Evolutionary conservation across 1,140 invertebrate genomes (phyloP).

Genomic region (Drosophila rhopaloa): DNA sequence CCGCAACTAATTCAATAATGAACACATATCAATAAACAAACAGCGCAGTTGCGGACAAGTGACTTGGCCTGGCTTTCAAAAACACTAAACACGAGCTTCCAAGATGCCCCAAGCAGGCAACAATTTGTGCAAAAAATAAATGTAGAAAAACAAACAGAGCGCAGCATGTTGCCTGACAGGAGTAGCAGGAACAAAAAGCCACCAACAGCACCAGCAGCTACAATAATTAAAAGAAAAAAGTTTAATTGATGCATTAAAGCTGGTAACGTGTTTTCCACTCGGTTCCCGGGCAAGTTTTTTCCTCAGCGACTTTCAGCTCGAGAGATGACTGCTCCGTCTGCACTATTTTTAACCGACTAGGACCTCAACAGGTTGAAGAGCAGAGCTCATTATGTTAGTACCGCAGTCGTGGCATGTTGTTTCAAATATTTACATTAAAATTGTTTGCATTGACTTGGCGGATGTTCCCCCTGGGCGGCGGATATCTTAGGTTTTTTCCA

Average conservation of each 20-base stretch:
- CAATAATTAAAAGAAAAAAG: constrained; percentile 78
- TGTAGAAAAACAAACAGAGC: constrained; percentile 52
- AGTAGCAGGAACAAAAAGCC: constrained; percentile 76
- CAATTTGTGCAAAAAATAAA: constrained; percentile 54
- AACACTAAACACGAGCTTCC: constrained; percentile 58
- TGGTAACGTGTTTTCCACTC: constrained; percentile 77
- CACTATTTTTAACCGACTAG: constrained; percentile 74
- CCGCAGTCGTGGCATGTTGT: constrained; percentile 40
- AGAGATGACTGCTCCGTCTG: constrained; percentile 34
- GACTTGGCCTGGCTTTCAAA: constrained; percentile 70
- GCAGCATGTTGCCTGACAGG: constrained; percentile 74
- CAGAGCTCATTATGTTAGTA: constrained; percentile 62
- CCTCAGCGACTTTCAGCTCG: constrained; percentile 19
- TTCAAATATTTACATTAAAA: constrained; percentile 82
- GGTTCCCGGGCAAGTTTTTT: constrained; percentile 44
- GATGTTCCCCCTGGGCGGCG: constrained; percentile 32
- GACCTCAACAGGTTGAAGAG: constrained; percentile 22
- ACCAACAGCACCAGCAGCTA: constrained; percentile 44
- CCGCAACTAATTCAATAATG: constrained; percentile 77
- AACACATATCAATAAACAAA: constrained; percentile 81
- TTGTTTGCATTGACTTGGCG: constrained; percentile 48
- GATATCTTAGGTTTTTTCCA: constrained; percentile 19
- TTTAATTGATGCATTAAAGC: constrained; percentile 83
- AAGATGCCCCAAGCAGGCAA: constrained; percentile 53
- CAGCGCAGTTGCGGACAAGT: constrained; percentile 56